phyloP scores from a whole-genome alignment of 2,113 vertebrate species.

The Tachycineta bicolor region DNA sequence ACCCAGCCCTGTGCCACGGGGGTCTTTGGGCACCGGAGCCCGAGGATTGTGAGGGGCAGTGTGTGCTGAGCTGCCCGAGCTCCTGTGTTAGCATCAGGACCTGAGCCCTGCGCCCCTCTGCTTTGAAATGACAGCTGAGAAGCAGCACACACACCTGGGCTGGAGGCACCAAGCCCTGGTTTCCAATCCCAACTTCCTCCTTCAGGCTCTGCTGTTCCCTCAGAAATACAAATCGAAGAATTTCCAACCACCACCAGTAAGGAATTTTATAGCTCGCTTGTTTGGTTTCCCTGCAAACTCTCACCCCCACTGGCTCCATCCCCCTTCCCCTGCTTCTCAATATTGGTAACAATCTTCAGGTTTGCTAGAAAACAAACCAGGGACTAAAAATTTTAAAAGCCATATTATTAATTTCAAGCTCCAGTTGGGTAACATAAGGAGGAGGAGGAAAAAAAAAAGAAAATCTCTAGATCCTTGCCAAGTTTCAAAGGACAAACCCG shows the following conservation, averaged over 20 bases:
- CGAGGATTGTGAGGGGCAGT: not conserved
- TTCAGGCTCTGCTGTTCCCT: not conserved
- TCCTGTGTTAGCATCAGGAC: not conserved
- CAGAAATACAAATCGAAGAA: not conserved
- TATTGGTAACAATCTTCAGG: constrained; percentile 7
- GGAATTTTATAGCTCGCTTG: not conserved
- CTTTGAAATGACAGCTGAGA: not conserved
- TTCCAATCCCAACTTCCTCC: not conserved
- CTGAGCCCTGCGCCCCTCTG: not conserved
- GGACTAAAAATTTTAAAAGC: not conserved
- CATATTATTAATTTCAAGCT: constrained; percentile 20
- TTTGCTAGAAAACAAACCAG: constrained; percentile 53
- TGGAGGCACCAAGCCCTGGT: not conserved
- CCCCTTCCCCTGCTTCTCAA: not conserved
- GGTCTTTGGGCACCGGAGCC: not conserved
- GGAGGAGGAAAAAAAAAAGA: not conserved
- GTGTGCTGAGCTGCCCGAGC: not conserved
- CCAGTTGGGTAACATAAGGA: constrained; percentile 54
- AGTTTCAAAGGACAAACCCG: constrained; percentile 64
- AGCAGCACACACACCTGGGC: not conserved
- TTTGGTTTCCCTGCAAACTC: not conserved
- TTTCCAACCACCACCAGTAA: not conserved
- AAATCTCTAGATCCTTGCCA: not conserved
- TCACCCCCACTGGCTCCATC: not conserved
- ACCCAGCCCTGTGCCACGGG: rapidly evolving